phyloP scores from a whole-genome alignment of 1,140 invertebrate species.

The Phenacoccus solenopsis region DNA sequence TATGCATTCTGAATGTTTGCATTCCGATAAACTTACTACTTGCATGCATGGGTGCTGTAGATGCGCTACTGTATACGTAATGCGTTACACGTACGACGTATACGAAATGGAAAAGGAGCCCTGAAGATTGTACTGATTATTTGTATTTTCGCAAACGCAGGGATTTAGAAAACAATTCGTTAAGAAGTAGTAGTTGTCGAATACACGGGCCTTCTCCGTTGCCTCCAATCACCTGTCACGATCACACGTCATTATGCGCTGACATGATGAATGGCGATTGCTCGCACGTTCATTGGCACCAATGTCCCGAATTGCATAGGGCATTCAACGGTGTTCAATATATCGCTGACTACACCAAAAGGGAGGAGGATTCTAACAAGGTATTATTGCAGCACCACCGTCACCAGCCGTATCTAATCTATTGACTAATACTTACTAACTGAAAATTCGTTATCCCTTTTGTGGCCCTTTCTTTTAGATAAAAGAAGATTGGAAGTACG shows the following conservation, averaged over 20 bases:
- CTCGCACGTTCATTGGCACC: slow-evolving; percentile 52
- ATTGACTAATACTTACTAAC: no score
- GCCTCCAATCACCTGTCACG: slow-evolving; percentile 33
- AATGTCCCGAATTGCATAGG: slow-evolving; percentile 81
- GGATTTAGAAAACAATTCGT: slow-evolving; percentile 41
- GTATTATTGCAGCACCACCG: no score
- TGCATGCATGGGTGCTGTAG: no score
- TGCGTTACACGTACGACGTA: no score
- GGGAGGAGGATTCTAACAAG: slow-evolving; percentile 80
- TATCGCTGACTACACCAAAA: slow-evolving; percentile 83
- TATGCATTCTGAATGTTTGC: no score
- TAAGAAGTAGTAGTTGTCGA: slow-evolving; percentile 43
- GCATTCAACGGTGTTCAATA: slow-evolving; percentile 84
- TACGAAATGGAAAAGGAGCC: no score
- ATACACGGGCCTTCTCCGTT: slow-evolving; percentile 47
- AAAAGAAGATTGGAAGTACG: slow-evolving; percentile 97
- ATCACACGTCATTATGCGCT: slow-evolving; percentile 26
- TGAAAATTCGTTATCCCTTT: neutral
- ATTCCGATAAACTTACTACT: no score
- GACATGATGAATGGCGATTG: slow-evolving; percentile 26
- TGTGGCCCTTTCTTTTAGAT: slow-evolving; percentile 43
- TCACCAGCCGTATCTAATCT: no score
- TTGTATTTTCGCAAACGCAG: slow-evolving; percentile 30
- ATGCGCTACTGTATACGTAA: no score
- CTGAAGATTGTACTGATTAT: no score